Conservation (phyloP, 2,797 vertebrate genomes). For the Syngnathus rostellatus region DNA sequence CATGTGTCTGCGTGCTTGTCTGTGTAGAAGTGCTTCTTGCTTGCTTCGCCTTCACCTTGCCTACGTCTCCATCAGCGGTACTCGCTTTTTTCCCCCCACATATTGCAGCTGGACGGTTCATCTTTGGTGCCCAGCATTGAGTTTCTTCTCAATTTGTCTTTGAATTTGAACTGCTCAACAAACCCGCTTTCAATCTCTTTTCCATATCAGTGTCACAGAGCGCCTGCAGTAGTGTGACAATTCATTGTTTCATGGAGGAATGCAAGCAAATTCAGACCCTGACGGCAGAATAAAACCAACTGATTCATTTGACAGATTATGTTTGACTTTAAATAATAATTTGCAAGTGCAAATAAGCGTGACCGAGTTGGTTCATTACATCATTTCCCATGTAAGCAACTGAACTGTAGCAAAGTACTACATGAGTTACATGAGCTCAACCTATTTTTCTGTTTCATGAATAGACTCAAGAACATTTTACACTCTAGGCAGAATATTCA, state of each 20-base stretch:
- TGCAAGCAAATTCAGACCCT: constrained; percentile 26
- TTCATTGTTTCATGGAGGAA: constrained; percentile 30
- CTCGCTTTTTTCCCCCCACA: constrained; percentile 12
- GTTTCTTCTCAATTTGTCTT: not conserved
- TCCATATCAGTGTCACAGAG: constrained; percentile 15
- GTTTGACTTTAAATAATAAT: not conserved
- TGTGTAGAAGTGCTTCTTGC: constrained; percentile 35
- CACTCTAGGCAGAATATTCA: constrained; percentile 6
- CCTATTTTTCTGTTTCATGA: not conserved
- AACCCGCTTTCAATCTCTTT: constrained; percentile 4
- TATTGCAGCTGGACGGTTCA: constrained; percentile 2
- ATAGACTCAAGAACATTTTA: constrained; percentile 7
- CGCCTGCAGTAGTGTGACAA: constrained; percentile 38
- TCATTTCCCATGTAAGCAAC: not conserved
- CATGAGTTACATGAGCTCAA: not conserved
- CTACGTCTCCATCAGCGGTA: constrained; percentile 19
- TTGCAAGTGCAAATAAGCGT: not conserved
- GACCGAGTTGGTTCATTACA: not conserved
- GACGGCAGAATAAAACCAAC: not conserved
- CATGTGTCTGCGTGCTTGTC: constrained; percentile 46
- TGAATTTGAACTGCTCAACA: constrained; percentile 7
- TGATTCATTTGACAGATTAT: constrained; percentile 16
- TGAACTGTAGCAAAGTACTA: not conserved
- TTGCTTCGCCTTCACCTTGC: constrained; percentile 20
- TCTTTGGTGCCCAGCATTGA: not conserved